Evolutionary conservation across 2,888 invertebrate genomes (phyloP).

Genomic region (Brachyptera putata): DNA sequence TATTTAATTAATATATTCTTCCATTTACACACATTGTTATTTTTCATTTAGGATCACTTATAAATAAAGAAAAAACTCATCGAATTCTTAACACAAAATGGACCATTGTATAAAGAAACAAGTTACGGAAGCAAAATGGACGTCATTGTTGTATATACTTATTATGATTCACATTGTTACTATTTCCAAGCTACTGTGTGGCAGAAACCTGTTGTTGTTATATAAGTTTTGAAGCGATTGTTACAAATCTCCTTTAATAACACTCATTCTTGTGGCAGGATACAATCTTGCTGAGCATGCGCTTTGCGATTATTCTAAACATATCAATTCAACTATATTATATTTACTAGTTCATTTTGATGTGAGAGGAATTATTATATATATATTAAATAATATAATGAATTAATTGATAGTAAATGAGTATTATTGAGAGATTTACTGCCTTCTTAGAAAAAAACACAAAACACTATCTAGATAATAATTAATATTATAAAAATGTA

Average conservation of each 20-base stretch:
- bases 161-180: not conserved
- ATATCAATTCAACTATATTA: conserved; percentile 7
- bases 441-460: conserved; percentile 3
- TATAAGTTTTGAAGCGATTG: conserved; percentile 1
- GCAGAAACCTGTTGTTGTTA: not conserved
- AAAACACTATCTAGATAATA: no score
- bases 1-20: conserved; percentile 11
- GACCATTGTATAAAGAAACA: not conserved
- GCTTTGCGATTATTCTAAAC: conserved; percentile 22
- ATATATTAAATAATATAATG: not conserved
- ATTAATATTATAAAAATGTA: not conserved
- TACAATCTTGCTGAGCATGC: conserved; percentile 17
- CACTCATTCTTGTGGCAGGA: not conserved
- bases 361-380: not conserved
- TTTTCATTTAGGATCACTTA: not conserved
- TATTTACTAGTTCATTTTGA: conserved; percentile 6
- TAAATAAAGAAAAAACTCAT: not conserved
- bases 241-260: no score
- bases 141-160: not conserved
- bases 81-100: not conserved
- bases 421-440: not conserved
- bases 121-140: not conserved
- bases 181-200: not conserved
- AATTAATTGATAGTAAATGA: not conserved
- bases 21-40: conserved; percentile 8